Base-by-base conservation (phyloP, 2,888 invertebrate species). In the Mactromeris polynyma region DNA sequence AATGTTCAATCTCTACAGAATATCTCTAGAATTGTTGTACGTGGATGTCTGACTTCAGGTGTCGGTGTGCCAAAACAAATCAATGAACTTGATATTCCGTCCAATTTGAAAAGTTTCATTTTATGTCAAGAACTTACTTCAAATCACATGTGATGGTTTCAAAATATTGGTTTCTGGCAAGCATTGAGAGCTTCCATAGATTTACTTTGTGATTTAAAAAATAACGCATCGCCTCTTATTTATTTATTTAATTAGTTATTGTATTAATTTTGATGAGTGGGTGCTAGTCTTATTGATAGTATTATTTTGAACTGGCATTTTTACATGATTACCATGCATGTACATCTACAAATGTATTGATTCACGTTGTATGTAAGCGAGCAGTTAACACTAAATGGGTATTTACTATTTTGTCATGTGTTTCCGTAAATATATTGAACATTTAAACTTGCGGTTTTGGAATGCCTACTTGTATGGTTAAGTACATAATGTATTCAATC, bases 1-100 rank as follows among this genome's bases (percentile, higher is more conserved):
- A n/a, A 31, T 9, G 83, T 88, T 21, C 85, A 89, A 19, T 83
- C 92, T 9, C 82, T 94, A 31, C 93, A 93, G 80, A 93, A 90
- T 79, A 31, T 93, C 33, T 90, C 91, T 51, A 88, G 94, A 36
- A 54, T 91, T 40, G 86, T 78, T 9, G 81, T 93, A 11, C 81
- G 93, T 51, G 88, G 90, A n/a, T 42, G 80, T 4, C 31, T 93
- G 14, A 85, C 85, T 4, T 31, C 38, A 0, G 80, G 51, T 19
- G 82, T 73, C 21, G 82, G 81, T 69, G 64, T 91, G 7, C 77
- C 82, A 21, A 77, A 85, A 36, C 42, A 80, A 14, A 42, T 94
- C 11, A 36, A 85, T 11, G 14, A 78, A 0, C 82, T 94, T 14
- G 90, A 92, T 0, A 88, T 94, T 38, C 92, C 94, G 0, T 36